A percentile compares a stretch with the other conserved stretches of the same genome.
These are phyloP conservation scores for Macroteleia sp. DNA, from an alignment of 2,888 invertebrate species.

Conservation along the genomic window DNA sequence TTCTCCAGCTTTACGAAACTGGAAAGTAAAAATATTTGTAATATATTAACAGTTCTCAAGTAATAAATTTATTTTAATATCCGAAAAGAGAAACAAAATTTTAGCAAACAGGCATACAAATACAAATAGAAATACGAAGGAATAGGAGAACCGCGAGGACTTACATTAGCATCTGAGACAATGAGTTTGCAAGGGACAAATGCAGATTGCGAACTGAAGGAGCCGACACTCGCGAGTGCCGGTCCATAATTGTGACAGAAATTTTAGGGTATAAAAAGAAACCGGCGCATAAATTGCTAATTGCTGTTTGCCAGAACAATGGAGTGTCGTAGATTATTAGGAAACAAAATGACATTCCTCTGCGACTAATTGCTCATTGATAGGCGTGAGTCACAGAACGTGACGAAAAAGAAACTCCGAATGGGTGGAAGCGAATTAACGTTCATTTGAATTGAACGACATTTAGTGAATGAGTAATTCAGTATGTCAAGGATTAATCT, in stretches of 20 bases:
- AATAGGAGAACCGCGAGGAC: too few species aligned
- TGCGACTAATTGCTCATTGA: conserved; percentile 48
- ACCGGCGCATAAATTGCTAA: conserved; percentile 58
- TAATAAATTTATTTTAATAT: too few species aligned
- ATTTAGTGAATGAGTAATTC: conserved; percentile 22
- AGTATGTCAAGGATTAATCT: conserved; percentile 37
- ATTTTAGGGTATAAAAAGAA: conserved; percentile 54
- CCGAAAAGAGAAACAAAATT: too few species aligned
- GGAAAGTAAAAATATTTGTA: too few species aligned
- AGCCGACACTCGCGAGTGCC: conserved; percentile 44
- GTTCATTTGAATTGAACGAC: conserved; percentile 30
- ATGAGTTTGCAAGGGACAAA: conserved; percentile 62
- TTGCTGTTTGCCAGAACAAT: conserved; percentile 44
- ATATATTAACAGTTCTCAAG: too few species aligned
- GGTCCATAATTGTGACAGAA: conserved; percentile 50
- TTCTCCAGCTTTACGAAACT: too few species aligned
- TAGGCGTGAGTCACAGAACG: conserved; percentile 44
- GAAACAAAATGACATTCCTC: conserved; percentile 51
- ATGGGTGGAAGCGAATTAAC: conserved; percentile 9
- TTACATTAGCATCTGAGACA: conserved; percentile 65
- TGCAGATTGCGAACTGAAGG: conserved; percentile 59
- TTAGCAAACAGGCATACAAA: too few species aligned
- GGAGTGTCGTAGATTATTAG: conserved; percentile 41
- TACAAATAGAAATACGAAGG: too few species aligned
- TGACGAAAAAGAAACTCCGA: conserved; percentile 18